Percentiles rank a stretch among this genome's conserved stretches.
Evolutionary conservation across 2,888 invertebrate genomes (phyloP).

Genomic region (Chydorus sphaericus): DNA sequence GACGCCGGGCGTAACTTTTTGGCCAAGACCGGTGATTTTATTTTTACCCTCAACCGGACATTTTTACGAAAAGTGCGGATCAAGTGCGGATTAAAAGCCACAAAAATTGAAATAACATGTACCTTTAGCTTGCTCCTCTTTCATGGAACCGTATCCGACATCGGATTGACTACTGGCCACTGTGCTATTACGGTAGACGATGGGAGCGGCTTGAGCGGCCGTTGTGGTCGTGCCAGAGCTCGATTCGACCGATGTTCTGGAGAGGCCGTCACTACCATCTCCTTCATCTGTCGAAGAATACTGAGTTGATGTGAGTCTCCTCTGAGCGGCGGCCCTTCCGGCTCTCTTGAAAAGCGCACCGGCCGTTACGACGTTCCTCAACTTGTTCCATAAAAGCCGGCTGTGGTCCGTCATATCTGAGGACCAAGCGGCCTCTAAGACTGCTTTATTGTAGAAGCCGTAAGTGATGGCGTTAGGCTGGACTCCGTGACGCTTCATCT

Average conservation of each 20-base stretch:
- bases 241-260: conserved; percentile 11
- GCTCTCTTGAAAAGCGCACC: conserved; percentile 77
- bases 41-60: too few relatives aligned
- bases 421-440: conserved; percentile 91
- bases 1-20: too few relatives aligned
- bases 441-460: conserved; percentile 68
- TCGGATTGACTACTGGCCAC: conserved; percentile 28
- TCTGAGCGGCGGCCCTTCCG: conserved; percentile 53
- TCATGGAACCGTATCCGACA: conserved; percentile 35
- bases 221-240: neutral
- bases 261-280: conserved; percentile 7
- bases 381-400: conserved; percentile 80
- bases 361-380: conserved; percentile 36
- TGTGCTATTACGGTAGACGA: conserved; percentile 2
- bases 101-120: too few relatives aligned
- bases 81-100: too few relatives aligned
- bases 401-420: conserved; percentile 57
- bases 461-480: conserved; percentile 97
- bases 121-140: too few relatives aligned
- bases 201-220: conserved; percentile 8
- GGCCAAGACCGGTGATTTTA: too few relatives aligned
- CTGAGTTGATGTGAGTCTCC: conserved; percentile 14
- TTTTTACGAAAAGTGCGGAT: too few relatives aligned
- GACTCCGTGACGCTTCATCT: conserved; percentile 84
- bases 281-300: conserved; percentile 11